Base-by-base conservation (phyloP, 1,140 invertebrate species). In the Philotrypesis tridentata region DNA sequence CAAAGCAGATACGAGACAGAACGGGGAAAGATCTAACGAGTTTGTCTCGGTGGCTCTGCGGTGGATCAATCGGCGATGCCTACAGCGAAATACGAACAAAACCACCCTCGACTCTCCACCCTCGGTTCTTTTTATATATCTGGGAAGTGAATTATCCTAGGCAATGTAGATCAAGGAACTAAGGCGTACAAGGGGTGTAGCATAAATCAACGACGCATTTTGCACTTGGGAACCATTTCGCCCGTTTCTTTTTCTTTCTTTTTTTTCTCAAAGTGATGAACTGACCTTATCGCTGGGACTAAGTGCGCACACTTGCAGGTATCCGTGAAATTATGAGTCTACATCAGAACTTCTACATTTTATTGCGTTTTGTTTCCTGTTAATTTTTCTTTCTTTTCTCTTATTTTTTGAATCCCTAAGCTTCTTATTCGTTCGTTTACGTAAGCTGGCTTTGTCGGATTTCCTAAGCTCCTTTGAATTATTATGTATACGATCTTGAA, bases 71-170 rank as follows among this genome's bases (percentile, higher is more conserved):
- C 40, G 40, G 40, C 40, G 12, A 11, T 55, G 48, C 48, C 17
- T 21, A 17, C 2, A 55, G 48, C 48, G 21, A 1, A 21, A 5
- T 17, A 55, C 63, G 25, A 27, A 65, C 4, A 27, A 9, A 27
- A 9, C 27, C 27, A 65, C 27, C 25, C 63, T 0, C 63, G 63
- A 65, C 3, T 65, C 8, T 65, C 25, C 63, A 9, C 63, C 14
- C 27, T 25, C 63, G 63, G 14, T 9, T 65, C 11, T 27, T 23
- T 2, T 12, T 65, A 25, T 8, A 65, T 9, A 65, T n/a, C n/a
- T 33, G 33, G 68, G 68, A 71, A 71, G 68, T 71, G 68, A 71
- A 40, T 71, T 55, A 73, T 73, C 43, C 71, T 29, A 55, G 71
- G 25, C 21, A 48, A 73, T 23, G 29, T 60, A 73, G 43, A 73